These are phyloP conservation scores for Heliconius eleuchia DNA, from an alignment of 1,140 invertebrate species.

Conservation along the genomic window DNA sequence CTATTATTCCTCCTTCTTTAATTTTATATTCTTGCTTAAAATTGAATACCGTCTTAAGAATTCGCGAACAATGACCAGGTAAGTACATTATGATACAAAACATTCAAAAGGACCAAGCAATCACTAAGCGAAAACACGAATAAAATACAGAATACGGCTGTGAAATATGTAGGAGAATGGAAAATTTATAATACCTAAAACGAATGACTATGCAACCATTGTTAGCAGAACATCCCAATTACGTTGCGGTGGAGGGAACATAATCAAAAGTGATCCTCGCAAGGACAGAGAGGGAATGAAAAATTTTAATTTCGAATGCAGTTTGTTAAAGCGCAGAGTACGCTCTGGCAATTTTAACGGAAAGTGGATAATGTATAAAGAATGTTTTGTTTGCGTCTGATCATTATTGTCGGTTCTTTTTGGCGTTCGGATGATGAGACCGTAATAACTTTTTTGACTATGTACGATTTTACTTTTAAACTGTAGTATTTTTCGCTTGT, in stretches of 20 bases:
- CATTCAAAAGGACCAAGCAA: conserved; percentile 45
- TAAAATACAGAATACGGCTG: conserved; percentile 35
- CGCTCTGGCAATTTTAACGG: conserved; percentile 61
- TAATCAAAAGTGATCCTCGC: conserved; percentile 78
- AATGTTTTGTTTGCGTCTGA: conserved; percentile 62
- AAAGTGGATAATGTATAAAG: conserved; percentile 74
- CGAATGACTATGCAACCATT: conserved; percentile 76
- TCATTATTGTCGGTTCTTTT: conserved; percentile 45
- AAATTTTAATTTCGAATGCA: conserved; percentile 80
- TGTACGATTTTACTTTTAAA: conserved; percentile 4
- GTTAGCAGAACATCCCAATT: conserved; percentile 78
- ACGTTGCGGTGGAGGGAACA: conserved; percentile 73
- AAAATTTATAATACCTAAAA: conserved; percentile 73
- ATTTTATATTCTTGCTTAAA: conserved; percentile 18
- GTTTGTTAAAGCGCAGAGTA: conserved; percentile 78
- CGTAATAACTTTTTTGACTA: conserved; percentile 29
- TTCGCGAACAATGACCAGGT: conserved; percentile 36
- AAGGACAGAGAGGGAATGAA: conserved; percentile 67
- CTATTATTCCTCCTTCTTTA: conserved; percentile 5
- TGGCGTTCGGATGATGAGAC: conserved; percentile 31
- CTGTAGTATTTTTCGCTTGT: conserved; percentile 4
- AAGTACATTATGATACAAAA: conserved; percentile 46
- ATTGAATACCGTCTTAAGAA: conserved; percentile 35
- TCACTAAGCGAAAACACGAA: conserved; percentile 44
- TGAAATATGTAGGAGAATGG: conserved; percentile 48